Conservation (phyloP, 2,888 invertebrate species). For the Cerceris rybyensis region DNA sequence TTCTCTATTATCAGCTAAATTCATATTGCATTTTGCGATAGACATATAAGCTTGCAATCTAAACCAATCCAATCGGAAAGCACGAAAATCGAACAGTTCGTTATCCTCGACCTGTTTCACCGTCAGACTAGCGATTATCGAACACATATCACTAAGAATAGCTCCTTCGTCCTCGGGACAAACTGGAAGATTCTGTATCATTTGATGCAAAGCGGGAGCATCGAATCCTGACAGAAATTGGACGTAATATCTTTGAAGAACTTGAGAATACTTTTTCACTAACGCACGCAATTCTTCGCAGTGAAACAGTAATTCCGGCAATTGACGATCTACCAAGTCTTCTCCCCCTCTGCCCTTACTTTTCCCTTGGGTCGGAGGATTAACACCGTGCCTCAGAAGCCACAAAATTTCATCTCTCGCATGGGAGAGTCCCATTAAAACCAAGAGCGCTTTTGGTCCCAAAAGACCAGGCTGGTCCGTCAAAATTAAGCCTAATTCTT, state of each 20-base stretch:
- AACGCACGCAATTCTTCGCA: constrained; percentile 98
- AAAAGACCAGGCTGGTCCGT: constrained; percentile 99
- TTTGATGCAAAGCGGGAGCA: constrained; percentile 93
- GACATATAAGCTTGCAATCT: constrained; percentile 97
- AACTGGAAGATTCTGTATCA: constrained; percentile 91
- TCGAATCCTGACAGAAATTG: constrained; percentile 98
- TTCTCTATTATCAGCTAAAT: constrained; percentile 92
- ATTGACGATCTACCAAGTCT: constrained; percentile 96
- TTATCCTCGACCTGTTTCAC: constrained; percentile 98
- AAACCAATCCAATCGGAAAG: constrained; percentile 98
- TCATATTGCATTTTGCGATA: constrained; percentile 90
- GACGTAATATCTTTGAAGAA: constrained; percentile 98
- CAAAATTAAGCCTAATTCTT: constrained; percentile 96
- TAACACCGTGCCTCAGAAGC: constrained; percentile 97
- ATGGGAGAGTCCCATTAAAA: constrained; percentile 97
- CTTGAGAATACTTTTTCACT: constrained; percentile 97
- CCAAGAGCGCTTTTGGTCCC: constrained; percentile 97
- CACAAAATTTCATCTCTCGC: constrained; percentile 98
- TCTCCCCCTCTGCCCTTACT: constrained; percentile 94
- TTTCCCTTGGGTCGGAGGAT: constrained; percentile 92
- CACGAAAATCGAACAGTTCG: constrained; percentile 97
- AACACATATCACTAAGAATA: constrained; percentile 95
- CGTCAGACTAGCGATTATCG: constrained; percentile 91
- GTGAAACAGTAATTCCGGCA: constrained; percentile 98
- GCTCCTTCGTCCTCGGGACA: constrained; percentile 97